Evolutionary conservation across 2,888 invertebrate species (phyloP).

Genomic region (Blastobasis adustella): DNA sequence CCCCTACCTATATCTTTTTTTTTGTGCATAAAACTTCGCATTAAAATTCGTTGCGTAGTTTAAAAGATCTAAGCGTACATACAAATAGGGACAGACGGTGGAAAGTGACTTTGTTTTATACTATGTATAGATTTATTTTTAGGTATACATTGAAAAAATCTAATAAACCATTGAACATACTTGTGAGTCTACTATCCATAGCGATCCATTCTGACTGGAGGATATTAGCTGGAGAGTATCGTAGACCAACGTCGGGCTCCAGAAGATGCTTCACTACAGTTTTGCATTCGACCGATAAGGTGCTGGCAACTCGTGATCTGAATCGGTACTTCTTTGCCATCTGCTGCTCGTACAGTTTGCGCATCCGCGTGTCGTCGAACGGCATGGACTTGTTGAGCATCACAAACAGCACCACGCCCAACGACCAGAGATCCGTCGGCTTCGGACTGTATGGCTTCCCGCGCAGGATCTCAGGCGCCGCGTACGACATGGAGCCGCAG

Average conservation of each 20-base stretch:
- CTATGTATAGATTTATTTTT: too few species aligned
- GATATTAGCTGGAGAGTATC: constrained; percentile 75
- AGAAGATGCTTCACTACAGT: constrained; percentile 77
- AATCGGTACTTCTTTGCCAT: constrained; percentile 78
- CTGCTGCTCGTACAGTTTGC: constrained; percentile 78
- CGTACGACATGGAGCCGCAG: constrained; percentile 91
- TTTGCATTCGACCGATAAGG: constrained; percentile 77
- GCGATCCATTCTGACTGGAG: constrained; percentile 78
- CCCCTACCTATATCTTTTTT: too few species aligned
- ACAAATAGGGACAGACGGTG: too few species aligned
- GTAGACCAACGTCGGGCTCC: constrained; percentile 78
- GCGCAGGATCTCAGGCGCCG: constrained; percentile 88
- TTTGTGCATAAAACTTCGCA: too few species aligned
- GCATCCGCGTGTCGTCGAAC: constrained; percentile 85
- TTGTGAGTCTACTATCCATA: constrained; percentile 78
- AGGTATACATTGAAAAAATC: not conserved
- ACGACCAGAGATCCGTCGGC: constrained; percentile 86
- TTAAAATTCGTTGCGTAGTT: too few species aligned
- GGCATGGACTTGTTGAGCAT: constrained; percentile 90
- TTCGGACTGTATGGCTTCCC: constrained; percentile 83
- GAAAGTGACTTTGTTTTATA: too few species aligned
- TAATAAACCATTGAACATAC: constrained; percentile 32
- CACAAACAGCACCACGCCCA: constrained; percentile 86
- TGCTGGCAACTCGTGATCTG: constrained; percentile 75
- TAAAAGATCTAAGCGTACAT: too few species aligned